phyloP scores from a whole-genome alignment of 2,797 vertebrate species.

The Hypotaenidia philippensis region DNA sequence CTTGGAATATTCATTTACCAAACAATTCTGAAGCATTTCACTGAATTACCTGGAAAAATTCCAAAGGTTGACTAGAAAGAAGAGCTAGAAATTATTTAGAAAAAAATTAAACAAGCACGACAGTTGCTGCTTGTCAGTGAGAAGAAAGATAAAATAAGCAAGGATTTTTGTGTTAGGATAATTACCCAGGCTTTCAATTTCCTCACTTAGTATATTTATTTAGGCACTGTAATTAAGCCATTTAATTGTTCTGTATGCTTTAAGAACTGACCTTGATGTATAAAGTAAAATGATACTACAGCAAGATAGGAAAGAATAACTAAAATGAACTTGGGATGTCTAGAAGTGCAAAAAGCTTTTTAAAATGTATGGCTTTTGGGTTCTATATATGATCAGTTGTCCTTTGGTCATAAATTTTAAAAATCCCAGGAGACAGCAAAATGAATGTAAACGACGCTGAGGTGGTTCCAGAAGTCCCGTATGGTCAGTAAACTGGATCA shows the following conservation, averaged over 20 bases:
- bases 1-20: not conserved
- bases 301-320: not conserved
- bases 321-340: not conserved
- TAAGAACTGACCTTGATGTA: not conserved
- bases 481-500: not conserved
- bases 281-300: not conserved
- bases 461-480: not conserved
- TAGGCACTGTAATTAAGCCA: conserved; percentile 12
- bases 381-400: not conserved
- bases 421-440: not conserved
- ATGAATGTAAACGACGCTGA: not conserved
- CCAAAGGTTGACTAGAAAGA: not conserved
- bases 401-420: not conserved
- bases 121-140: not conserved
- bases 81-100: not conserved
- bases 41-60: not conserved
- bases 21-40: not conserved
- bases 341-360: not conserved
- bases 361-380: not conserved
- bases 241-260: not conserved
- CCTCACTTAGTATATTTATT: conserved; percentile 8
- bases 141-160: not conserved
- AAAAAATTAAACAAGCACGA: not conserved
- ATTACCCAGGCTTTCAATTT: conserved; percentile 10
- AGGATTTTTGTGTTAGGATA: not conserved